These are phyloP conservation scores for Chymomyza amoena DNA, from an alignment of 2,888 invertebrate species.

Conservation along the genomic window DNA sequence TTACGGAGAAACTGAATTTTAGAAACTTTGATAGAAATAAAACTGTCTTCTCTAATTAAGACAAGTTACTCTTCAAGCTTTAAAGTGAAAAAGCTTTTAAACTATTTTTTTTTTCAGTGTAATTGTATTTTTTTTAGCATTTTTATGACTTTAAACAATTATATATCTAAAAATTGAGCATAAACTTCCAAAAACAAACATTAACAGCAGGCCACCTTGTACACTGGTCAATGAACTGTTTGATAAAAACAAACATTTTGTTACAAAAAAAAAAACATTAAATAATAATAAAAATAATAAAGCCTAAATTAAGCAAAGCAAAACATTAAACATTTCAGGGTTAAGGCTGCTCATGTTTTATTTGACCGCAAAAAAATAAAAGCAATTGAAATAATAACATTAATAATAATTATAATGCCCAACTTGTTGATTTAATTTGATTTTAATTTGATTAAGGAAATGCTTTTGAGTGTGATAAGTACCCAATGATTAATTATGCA, in stretches of 20 bases:
- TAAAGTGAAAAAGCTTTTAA: no score
- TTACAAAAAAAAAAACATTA: neutral
- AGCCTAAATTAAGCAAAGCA: neutral
- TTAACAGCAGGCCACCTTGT: neutral
- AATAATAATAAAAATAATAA: neutral
- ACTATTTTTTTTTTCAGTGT: no score
- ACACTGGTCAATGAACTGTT: neutral
- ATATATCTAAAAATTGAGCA: neutral
- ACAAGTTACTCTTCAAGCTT: no score
- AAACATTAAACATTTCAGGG: slow-evolving; percentile 10
- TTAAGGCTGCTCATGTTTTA: slow-evolving; percentile 4
- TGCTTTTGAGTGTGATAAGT: neutral
- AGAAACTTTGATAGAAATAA: no score
- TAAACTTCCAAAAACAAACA: neutral
- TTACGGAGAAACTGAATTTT: no score
- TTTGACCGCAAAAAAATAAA: neutral
- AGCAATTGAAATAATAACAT: neutral
- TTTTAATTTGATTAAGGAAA: slow-evolving; percentile 1
- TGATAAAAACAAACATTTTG: neutral
- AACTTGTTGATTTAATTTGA: slow-evolving; percentile 12
- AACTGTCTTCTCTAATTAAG: no score
- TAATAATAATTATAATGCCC: neutral
- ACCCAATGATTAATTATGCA: neutral
- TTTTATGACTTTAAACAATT: neutral
- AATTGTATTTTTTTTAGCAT: neutral